Evolutionary conservation across 1,140 invertebrate genomes (phyloP), one percentile per base, ranked within the genome.

Genomic region (Brachionus rotundiformis): DNA sequence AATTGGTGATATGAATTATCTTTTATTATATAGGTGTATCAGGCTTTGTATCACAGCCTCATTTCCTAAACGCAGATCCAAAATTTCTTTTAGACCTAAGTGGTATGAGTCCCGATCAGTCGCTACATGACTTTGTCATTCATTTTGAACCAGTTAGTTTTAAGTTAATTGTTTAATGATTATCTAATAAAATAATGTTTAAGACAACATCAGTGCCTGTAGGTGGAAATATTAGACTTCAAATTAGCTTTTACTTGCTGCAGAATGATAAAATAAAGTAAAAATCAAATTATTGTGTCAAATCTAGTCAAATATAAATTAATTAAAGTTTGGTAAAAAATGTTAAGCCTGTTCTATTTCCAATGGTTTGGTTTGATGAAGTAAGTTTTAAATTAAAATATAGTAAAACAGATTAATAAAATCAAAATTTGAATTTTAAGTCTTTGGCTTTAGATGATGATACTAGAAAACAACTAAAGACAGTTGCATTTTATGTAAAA

Each of bases 311-410:
- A n/a, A n/a, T n/a, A n/a, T n/a, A n/a, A n/a, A n/a, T n/a, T n/a
- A n/a, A n/a, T n/a, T n/a, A n/a, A n/a, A 81, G 77, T 39, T 6
- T 81, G 1, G 49, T 81, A 7, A 61, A 81, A 81, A 63, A 61
- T 36, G 54, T 81, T 6, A 63, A 61, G 8, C 77, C 77, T n/a
- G 31, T 81, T 0, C 27, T 81, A 3, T 36, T 81, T 6, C 77
- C 77, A 2, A 13, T 81, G 25, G 31, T 81, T 19, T 81, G 77
- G 77, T 81, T 81, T 31, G 77, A 81, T 81, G 77, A 81, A 29
- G 77, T 79, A 79, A 54, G 54, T 23, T 39, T 25, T 16, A 16
- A 23, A 36, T n/a, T 36, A 7, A 54, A 79, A 54, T 4, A 23
- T 31, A 39, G n/a, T n/a, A n/a, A n/a, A n/a, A n/a, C n/a, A n/a